Base-by-base conservation (phyloP, 2,888 invertebrate genomes). In the Miltochrista miniata region DNA sequence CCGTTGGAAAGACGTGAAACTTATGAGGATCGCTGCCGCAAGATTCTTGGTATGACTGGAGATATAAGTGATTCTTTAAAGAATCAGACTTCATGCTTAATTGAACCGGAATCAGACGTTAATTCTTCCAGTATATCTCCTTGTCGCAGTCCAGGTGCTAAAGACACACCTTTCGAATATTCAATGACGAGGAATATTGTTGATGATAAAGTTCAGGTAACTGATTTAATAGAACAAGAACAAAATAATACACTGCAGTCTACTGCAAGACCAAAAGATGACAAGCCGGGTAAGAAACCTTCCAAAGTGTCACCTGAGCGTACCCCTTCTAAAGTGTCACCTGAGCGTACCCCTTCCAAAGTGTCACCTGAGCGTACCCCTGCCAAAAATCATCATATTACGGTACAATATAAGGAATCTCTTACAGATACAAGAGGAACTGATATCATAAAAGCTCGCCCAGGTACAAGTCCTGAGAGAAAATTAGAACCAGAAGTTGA, bases 11-110 rank as follows among this genome's bases (percentile, higher is more conserved):
- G 95, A 64, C 93, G 94, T 34, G 95, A 95, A 79, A 95, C 95
- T 1, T 95, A 95, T 59, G 95, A 95, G 77, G 95, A 95, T 76
- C 89, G 95, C 31, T 95, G 95, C 61, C 92, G 94, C 34, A 93
- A 95, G 70, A 95, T 95, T 64, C 86, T 95, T 35, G 95, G 95
- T 2, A 94, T 95, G 87, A 81, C 90, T 42, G 88, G 91, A 49
- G 81, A 83, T 48, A 83, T 74, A 0, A 74, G 68, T 39, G 67
- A 74, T 48, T 70, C 59, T 48, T 56, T 60, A 30, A 43, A 38
- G 31, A 57, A 54, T 41, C 51, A 61, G 37, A 45, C 55, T 13
- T 48, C 36, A 68, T 48, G 55, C 48, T 61, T 56, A 2, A 59
- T 70, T 30, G 75, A 75, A 47, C 50, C 67, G 2, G 63, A 70